These are phyloP conservation scores for Phaonia tiefii DNA, from an alignment of 2,888 invertebrate genomes.

Conservation along the genomic window DNA sequence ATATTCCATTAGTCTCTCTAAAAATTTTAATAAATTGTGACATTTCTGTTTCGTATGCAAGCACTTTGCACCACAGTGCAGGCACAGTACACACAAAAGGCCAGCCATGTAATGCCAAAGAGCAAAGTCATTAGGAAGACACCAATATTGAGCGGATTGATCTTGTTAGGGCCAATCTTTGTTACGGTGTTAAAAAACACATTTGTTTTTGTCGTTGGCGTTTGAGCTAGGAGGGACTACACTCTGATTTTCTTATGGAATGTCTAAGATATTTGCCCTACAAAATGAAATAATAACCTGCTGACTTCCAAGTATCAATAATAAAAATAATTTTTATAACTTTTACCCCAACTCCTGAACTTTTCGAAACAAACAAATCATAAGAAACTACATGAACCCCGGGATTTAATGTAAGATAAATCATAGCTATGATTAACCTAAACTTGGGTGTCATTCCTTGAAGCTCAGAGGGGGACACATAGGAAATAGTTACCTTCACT, in stretches of 20 bases:
- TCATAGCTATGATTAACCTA: background rate
- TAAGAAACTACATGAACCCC: constrained; percentile 6
- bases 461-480: constrained; percentile 1
- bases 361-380: constrained; percentile 28
- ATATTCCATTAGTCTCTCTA: too few species aligned
- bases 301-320: constrained; percentile 64
- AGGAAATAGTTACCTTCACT: constrained; percentile 35
- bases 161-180: constrained; percentile 22
- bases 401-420: constrained; percentile 16
- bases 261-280: constrained; percentile 28
- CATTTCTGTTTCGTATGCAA: too few species aligned
- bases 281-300: constrained; percentile 60
- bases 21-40: too few species aligned
- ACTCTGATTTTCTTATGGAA: constrained; percentile 16
- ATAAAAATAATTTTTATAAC: constrained; percentile 44
- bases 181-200: background rate
- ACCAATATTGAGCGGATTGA: constrained; percentile 21
- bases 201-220: constrained; percentile 3
- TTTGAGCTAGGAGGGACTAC: constrained; percentile 43
- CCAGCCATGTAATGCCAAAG: background rate
- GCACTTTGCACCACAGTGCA: too few species aligned
- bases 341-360: constrained; percentile 17
- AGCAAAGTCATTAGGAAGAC: constrained; percentile 28
- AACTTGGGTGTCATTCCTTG: background rate
- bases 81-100: constrained; percentile 13